Evolutionary conservation across 2,888 invertebrate genomes (phyloP).

Genomic region (Cremastinae sp.): DNA sequence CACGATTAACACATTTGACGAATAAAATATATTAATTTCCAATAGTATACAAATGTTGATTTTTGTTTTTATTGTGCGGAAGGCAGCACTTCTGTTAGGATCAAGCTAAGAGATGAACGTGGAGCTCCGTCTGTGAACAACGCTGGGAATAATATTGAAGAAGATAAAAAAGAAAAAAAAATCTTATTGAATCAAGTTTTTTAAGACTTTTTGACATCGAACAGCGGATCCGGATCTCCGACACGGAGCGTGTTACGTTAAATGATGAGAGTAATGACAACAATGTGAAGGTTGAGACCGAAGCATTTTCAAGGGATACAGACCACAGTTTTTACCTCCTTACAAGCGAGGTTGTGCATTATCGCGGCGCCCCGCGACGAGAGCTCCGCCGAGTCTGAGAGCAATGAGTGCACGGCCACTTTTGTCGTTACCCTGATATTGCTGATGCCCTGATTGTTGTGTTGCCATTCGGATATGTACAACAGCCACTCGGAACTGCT

Average conservation of each 20-base stretch:
- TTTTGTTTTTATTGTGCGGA: constrained; percentile 50
- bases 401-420: constrained; percentile 92
- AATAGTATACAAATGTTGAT: constrained; percentile 28
- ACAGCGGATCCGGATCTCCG: constrained; percentile 27
- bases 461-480: constrained; percentile 96
- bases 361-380: constrained; percentile 93
- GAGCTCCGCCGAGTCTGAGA: constrained; percentile 87
- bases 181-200: not conserved
- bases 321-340: constrained; percentile 99
- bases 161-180: constrained; percentile 15
- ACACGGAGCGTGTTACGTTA: constrained; percentile 48
- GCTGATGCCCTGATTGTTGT: constrained; percentile 88
- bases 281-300: constrained; percentile 46
- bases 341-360: constrained; percentile 94
- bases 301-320: constrained; percentile 83
- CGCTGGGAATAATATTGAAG: too few species aligned
- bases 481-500: constrained; percentile 95
- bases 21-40: constrained; percentile 30
- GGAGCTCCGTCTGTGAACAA: not conserved
- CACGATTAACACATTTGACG: constrained; percentile 39
- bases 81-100: constrained; percentile 69
- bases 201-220: constrained; percentile 25
- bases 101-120: constrained; percentile 39
- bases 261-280: constrained; percentile 19
- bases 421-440: constrained; percentile 95